phyloP scores from a whole-genome alignment of 2,113 vertebrate species.

The Macaca fascicularis region T2T-MFA8v1.1 NC_088375.1:26456001-26456500 shows the following conservation, averaged over 20 bases:
- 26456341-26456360: slow-evolving; percentile 36
- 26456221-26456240: not conserved
- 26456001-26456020: not conserved
- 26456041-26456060: not conserved
- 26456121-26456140: not conserved
- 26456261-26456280: not conserved
- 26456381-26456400: slow-evolving; percentile 60
- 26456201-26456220: not conserved
- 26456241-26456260: not conserved
- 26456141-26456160: not conserved
- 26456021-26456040: no score
- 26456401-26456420: slow-evolving; percentile 53
- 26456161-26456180: not conserved
- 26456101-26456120: not conserved
- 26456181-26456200: not conserved
- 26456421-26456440: slow-evolving; percentile 29
- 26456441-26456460: slow-evolving; percentile 16
- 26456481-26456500: not conserved
- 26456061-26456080: not conserved
- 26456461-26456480: not conserved
- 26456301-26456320: not conserved
- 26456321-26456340: not conserved
- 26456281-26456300: not conserved
- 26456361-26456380: slow-evolving; percentile 35
- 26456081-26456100: not conserved